Evolutionary conservation across 2,888 invertebrate genomes (phyloP).

Genomic region (Lathronympha strigana): DNA sequence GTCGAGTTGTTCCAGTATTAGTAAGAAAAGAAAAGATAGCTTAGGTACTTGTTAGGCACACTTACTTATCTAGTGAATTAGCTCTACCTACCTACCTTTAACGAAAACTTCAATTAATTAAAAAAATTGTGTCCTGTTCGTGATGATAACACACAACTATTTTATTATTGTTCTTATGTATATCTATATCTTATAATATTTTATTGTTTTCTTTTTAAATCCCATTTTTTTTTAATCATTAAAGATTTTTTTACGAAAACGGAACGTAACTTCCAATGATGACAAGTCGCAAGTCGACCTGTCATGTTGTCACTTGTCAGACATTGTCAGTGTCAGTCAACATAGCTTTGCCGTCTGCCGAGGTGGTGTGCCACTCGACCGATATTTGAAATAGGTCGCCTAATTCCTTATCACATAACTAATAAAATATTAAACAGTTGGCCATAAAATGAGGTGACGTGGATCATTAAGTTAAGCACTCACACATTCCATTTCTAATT

Average conservation of each 20-base stretch:
- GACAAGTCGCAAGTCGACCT: too few species aligned
- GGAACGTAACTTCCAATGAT: slow-evolving; percentile 19
- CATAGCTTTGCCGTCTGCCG: slow-evolving; percentile 5
- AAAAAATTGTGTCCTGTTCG: too few species aligned
- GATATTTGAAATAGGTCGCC: slow-evolving; percentile 36
- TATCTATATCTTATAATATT: too few species aligned
- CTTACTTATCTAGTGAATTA: too few species aligned
- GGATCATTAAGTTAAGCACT: slow-evolving; percentile 52
- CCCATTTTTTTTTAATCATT: neutral
- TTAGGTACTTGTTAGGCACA: too few species aligned
- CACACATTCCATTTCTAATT: slow-evolving; percentile 68
- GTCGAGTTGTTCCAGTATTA: too few species aligned
- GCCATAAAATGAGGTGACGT: slow-evolving; percentile 74
- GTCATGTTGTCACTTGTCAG: neutral
- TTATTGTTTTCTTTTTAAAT: too few species aligned
- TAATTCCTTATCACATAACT: slow-evolving; percentile 37
- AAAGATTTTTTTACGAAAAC: neutral
- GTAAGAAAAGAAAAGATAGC: too few species aligned
- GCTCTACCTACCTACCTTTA: too few species aligned
- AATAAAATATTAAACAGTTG: slow-evolving; percentile 42
- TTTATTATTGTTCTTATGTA: too few species aligned
- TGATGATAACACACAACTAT: too few species aligned
- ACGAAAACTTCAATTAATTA: too few species aligned
- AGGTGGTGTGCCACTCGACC: slow-evolving; percentile 48
- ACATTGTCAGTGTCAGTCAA: slow-evolving; percentile 22